Conservation (phyloP, 2,888 invertebrate species). For the Cyclophora punctaria region DNA sequence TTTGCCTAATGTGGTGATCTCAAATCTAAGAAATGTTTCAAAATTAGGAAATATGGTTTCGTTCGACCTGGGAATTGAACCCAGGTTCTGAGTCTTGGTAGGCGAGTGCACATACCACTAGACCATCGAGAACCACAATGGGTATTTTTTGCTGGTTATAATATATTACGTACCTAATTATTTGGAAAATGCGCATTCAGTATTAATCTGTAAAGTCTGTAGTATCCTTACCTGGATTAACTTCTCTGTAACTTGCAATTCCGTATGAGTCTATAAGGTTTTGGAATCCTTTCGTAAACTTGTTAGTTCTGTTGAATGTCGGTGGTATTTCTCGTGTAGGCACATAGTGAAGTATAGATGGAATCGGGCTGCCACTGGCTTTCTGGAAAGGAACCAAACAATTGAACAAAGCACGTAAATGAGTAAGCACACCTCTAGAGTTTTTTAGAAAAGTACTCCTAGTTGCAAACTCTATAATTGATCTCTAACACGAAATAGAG, state of each 20-base stretch:
- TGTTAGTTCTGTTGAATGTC: conserved; percentile 89
- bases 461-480: too few species aligned
- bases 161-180: background rate
- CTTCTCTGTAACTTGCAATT: conserved; percentile 88
- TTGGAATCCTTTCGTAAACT: conserved; percentile 90
- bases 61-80: too few species aligned
- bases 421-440: too few species aligned
- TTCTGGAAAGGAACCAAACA: conserved; percentile 49
- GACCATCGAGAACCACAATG: background rate
- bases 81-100: too few species aligned
- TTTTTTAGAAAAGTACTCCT: too few species aligned
- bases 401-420: too few species aligned
- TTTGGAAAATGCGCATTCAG: too few species aligned
- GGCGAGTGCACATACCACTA: too few species aligned
- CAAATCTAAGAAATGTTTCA: background rate
- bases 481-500: too few species aligned
- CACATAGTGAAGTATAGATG: conserved; percentile 88
- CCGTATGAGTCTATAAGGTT: conserved; percentile 92
- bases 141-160: background rate
- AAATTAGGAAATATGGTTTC: background rate
- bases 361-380: conserved; percentile 84
- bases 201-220: too few species aligned
- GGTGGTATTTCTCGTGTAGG: conserved; percentile 83
- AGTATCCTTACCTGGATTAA: conserved; percentile 80
- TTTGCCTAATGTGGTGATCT: background rate